Base-by-base conservation (phyloP, 2,797 vertebrate species). In the Neostethus bicornis region DNA sequence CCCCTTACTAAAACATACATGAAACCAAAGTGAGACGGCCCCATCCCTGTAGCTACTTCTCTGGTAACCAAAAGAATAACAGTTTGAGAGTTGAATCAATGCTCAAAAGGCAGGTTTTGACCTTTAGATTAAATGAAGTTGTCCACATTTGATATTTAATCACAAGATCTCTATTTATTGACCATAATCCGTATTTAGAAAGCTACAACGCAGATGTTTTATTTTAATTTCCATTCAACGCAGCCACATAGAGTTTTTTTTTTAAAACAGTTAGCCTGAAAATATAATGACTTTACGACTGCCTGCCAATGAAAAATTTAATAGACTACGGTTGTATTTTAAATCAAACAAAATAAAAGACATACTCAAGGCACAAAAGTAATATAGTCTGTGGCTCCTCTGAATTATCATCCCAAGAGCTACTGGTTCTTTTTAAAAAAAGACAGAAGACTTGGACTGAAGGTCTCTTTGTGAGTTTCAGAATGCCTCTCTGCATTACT, bases 401-500 rank as follows among this genome's bases (percentile, higher is more conserved):
- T 80, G 64, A 87, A 85, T n/a, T 73, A 85, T 81, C 74, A 77
- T 90, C 83, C 76, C 72, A 61, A 85, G 76, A 77, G 88, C 86
- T 89, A 89, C 85, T 89, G 86, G 67, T 86, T 87, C 70, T 64
- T 73, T 46, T 67, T 83, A 68, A 70, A 62, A 63, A 58, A 41
- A 41, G 38, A 41, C 60, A 79, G 61, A 66, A 67, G 77, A 59
- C 66, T 76, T 82, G 80, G 81, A 91, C 83, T 85, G 81, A 92
- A 89, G 81, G 85, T 86, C 86, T 92, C 90, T 92, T 90, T 91
- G 90, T 89, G 86, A 91, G 87, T 82, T 89, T 87, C 74, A 87
- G 84, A 91, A 92, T 89, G 88, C 87, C 85, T 90, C 87, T 91
- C 87, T 87, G 83, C 90, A 90, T 87, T 90, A 84, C 89, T 92